A percentile compares a stretch with the other conserved stretches of the same genome.
phyloP scores from a whole-genome alignment of 2,888 invertebrate species.

The Acleris laterana region DNA sequence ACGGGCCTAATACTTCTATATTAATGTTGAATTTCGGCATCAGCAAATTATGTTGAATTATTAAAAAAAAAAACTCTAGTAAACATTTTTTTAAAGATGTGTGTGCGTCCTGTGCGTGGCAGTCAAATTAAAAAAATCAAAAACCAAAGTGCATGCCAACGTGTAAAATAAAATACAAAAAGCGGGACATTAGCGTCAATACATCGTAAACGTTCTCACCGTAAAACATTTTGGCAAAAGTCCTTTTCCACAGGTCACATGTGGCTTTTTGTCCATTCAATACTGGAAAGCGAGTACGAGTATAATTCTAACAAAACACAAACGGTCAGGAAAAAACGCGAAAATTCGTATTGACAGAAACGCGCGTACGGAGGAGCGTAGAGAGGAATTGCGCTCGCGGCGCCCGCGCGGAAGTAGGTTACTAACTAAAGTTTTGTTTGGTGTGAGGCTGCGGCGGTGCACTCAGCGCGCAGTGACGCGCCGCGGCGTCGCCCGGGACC shows the following conservation, averaged over 20 bases:
- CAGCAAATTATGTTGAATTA: background rate
- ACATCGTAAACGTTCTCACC: constrained; percentile 75
- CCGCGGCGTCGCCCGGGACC: constrained; percentile 55
- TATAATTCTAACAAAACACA: constrained; percentile 69
- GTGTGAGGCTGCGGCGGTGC: constrained; percentile 82
- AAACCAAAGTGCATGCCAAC: constrained; percentile 76
- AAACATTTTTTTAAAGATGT: constrained; percentile 47
- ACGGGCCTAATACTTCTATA: too few relatives aligned
- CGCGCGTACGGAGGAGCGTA: constrained; percentile 44
- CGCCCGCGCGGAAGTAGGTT: constrained; percentile 84
- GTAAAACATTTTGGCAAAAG: constrained; percentile 80
- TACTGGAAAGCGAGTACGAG: constrained; percentile 57
- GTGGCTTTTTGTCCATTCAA: constrained; percentile 74
- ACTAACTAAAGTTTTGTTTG: constrained; percentile 84
- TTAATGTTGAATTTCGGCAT: too few relatives aligned
- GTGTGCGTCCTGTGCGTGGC: constrained; percentile 72
- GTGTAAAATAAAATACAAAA: constrained; percentile 64
- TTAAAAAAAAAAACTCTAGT: background rate
- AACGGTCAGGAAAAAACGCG: constrained; percentile 61
- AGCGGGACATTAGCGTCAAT: constrained; percentile 59
- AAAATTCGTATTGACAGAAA: constrained; percentile 3
- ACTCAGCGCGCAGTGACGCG: constrained; percentile 61
- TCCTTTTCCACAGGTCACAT: constrained; percentile 65
- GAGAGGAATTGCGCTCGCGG: constrained; percentile 68
- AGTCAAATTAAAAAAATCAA: constrained; percentile 53